phyloP scores from a whole-genome alignment of 1,140 invertebrate genomes.

The Aradophagus sp. region DNA sequence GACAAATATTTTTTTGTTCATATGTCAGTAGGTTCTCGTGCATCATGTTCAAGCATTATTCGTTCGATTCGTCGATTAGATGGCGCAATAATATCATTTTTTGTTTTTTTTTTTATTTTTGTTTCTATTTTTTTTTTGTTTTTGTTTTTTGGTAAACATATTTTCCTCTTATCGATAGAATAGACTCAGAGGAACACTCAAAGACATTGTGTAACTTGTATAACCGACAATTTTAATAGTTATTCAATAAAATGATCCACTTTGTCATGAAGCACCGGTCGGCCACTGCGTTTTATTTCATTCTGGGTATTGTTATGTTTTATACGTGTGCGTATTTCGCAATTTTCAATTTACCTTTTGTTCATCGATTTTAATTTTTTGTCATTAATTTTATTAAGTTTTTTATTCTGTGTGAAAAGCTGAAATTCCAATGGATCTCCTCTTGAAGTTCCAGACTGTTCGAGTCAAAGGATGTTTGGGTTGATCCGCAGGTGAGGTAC shows the following conservation, averaged over 20 bases:
- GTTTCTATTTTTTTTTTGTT: conserved; percentile 9
- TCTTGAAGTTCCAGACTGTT: conserved; percentile 40
- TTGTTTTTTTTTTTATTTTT: conserved; percentile 19
- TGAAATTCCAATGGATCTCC: conserved; percentile 27
- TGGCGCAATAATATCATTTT: conserved; percentile 8
- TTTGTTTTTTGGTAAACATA: conserved; percentile 67
- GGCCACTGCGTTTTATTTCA: conserved; percentile 71
- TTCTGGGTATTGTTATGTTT: conserved; percentile 35
- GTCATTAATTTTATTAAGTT: conserved; percentile 29
- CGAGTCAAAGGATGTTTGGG: conserved; percentile 38
- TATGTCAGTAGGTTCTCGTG: background rate
- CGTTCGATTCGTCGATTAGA: conserved; percentile 16
- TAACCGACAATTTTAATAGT: conserved; percentile 68
- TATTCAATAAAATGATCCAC: conserved; percentile 74
- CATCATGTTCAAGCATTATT: background rate
- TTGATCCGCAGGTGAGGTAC: conserved; percentile 47
- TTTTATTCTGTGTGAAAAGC: conserved; percentile 32
- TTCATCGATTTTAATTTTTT: conserved; percentile 34
- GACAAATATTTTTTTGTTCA: conserved; percentile 1
- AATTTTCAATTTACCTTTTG: conserved; percentile 28
- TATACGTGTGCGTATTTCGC: conserved; percentile 18
- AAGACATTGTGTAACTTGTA: conserved; percentile 70
- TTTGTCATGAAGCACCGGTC: conserved; percentile 67
- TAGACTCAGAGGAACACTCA: conserved; percentile 67
- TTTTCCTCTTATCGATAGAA: conserved; percentile 65